Base-by-base conservation (phyloP, 1,140 invertebrate species). In the Drosophila athabasca region DNA sequence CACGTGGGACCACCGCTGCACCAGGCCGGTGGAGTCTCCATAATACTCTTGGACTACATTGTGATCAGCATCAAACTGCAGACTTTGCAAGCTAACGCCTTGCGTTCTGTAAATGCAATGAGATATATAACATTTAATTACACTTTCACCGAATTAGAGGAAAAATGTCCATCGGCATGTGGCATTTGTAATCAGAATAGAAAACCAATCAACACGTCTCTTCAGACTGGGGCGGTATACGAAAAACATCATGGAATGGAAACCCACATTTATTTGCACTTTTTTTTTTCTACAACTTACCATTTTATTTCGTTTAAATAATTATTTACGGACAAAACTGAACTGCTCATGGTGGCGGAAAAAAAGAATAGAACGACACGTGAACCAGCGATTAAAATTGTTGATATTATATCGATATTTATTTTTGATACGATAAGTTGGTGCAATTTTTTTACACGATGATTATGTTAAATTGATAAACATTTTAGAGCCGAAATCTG, bases 161-260 rank as follows among this genome's bases (percentile, higher is more conserved):
- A 24, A 45, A 8, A 11, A 8, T 45, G 22, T 8, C 7, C 29
- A 9, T n/a, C 24, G 41, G 26, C 55, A 64, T 64, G 61, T 22
- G 35, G 24, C 17, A 19, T 49, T 68, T 60, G n/a, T n/a, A 59
- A 48, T 84, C 81, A 85, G 81, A 15, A 46, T 46, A 11, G 11
- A 62, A 70, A 88, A 88, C 82, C 83, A 88, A 87, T 88, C 82
- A 82, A 83, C 82, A 88, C 79, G 35, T 79, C 79, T 82, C 24
- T 87, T 87, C 82, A 83, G 82, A 87, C 82, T 83, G 79, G 79
- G 82, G 82, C 82, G 83, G 79, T 87, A 88, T 39, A 44, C 6
- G 45, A 31, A 41, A 45, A 71, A 61, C 15, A 99, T 94, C 92
- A 97, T 94, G 2, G 96, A 97, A 19, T 98, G 2, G 17, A 31